These are phyloP conservation scores for Cyprinus carpio DNA, from an alignment of 2,113 vertebrate genomes.

Conservation along the genomic window DNA sequence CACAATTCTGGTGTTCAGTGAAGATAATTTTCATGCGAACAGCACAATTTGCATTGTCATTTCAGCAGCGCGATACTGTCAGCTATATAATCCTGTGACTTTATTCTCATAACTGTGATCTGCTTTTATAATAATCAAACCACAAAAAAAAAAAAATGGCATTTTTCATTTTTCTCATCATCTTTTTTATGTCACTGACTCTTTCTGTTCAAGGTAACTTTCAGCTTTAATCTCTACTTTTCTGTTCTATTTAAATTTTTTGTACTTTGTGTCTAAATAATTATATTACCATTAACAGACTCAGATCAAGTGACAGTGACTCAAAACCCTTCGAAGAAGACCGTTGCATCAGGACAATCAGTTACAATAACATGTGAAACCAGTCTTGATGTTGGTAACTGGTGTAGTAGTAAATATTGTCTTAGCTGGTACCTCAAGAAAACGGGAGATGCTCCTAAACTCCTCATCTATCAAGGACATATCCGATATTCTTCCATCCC, in stretches of 20 bases:
- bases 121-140: neutral
- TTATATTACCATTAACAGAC: neutral
- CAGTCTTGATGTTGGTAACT: neutral
- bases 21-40: neutral
- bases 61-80: neutral
- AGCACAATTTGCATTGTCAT: neutral
- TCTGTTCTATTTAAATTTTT: neutral
- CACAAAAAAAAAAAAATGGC: neutral
- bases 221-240: neutral
- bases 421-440: constrained; percentile 23
- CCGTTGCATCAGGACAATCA: neutral
- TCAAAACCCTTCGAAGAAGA: neutral
- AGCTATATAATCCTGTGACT: neutral
- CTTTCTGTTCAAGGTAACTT: neutral
- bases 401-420: neutral
- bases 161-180: neutral
- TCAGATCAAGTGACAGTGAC: neutral
- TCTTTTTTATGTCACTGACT: neutral
- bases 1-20: neutral
- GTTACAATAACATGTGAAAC: neutral
- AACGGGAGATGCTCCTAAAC: neutral
- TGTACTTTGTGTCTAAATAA: neutral
- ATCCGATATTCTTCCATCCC: neutral
- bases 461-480: neutral
- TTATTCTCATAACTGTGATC: neutral